These are phyloP conservation scores for cat (Felis catus) DNA, from an alignment of 2,113 vertebrate species.

Conservation along the genomic window DNA sequence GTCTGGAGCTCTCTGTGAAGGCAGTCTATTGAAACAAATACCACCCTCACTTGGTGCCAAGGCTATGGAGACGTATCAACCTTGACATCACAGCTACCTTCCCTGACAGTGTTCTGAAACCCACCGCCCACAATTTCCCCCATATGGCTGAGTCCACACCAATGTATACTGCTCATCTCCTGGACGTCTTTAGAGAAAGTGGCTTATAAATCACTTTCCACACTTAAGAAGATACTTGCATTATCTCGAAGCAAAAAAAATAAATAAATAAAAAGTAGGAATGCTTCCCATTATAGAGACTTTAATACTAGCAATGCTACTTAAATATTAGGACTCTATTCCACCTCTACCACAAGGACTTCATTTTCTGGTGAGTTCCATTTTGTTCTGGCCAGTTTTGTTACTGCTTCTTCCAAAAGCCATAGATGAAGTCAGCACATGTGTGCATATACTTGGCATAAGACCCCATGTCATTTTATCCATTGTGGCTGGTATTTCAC, in stretches of 20 bases:
- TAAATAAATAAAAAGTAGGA: background rate
- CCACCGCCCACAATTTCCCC: background rate
- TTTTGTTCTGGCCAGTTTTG: background rate
- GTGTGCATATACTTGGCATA: conserved; percentile 47
- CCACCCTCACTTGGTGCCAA: background rate
- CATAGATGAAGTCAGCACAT: background rate
- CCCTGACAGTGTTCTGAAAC: background rate
- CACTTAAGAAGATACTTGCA: background rate
- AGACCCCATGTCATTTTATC: conserved; percentile 6
- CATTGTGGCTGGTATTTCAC: conserved; percentile 34
- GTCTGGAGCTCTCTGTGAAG: background rate
- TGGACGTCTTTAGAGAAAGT: background rate
- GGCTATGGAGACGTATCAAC: background rate
- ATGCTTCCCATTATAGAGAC: background rate
- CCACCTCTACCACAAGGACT: background rate
- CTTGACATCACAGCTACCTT: background rate
- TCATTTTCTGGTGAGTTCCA: background rate
- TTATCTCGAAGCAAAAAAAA: background rate
- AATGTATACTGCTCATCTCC: background rate
- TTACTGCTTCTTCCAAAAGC: background rate
- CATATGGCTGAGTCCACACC: background rate
- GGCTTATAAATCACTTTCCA: background rate
- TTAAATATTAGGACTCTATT: background rate
- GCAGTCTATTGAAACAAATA: background rate
- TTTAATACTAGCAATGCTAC: background rate